Evolutionary conservation across 1,140 invertebrate genomes (phyloP).

Genomic region (Subanguina moxae): DNA sequence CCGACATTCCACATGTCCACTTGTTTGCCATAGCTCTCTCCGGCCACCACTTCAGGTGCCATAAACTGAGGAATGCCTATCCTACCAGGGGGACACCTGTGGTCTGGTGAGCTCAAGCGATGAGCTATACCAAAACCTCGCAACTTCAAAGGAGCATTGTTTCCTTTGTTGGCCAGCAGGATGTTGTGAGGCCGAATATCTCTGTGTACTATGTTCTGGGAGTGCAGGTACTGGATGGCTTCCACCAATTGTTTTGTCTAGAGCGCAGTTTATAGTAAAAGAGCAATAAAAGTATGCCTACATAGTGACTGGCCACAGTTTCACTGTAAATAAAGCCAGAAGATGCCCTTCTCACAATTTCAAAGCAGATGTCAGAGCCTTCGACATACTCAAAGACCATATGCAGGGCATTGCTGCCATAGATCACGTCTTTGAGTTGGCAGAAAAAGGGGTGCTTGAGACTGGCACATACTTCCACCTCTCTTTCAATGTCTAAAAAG

Average conservation of each 20-base stretch:
- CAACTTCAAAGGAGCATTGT: slow-evolving; percentile 93
- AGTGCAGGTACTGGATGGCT: slow-evolving; percentile 56
- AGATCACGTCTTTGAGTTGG: slow-evolving; percentile 93
- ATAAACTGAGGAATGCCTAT: slow-evolving; percentile 93
- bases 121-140: slow-evolving; percentile 95
- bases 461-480: slow-evolving; percentile 97
- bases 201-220: slow-evolving; percentile 49
- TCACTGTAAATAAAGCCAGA: slow-evolving; percentile 97
- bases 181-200: slow-evolving; percentile 63
- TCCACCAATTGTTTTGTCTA: slow-evolving; percentile 53
- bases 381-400: slow-evolving; percentile 65
- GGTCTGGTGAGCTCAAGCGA: slow-evolving; percentile 65
- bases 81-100: slow-evolving; percentile 30
- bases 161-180: slow-evolving; percentile 87
- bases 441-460: slow-evolving; percentile 97
- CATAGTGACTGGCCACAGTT: slow-evolving; percentile 84
- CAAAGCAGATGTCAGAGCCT: slow-evolving; percentile 93
- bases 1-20: slow-evolving; percentile 75
- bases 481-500: slow-evolving; percentile 79
- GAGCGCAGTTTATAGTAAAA: slow-evolving; percentile 36
- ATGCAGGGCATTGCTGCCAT: slow-evolving; percentile 96
- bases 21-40: slow-evolving; percentile 86
- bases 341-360: slow-evolving; percentile 87
- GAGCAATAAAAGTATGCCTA: neutral
- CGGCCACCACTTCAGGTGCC: slow-evolving; percentile 88